Conservation (phyloP, 2,113 vertebrate genomes). For the Oxyura jamaicensis region DNA sequence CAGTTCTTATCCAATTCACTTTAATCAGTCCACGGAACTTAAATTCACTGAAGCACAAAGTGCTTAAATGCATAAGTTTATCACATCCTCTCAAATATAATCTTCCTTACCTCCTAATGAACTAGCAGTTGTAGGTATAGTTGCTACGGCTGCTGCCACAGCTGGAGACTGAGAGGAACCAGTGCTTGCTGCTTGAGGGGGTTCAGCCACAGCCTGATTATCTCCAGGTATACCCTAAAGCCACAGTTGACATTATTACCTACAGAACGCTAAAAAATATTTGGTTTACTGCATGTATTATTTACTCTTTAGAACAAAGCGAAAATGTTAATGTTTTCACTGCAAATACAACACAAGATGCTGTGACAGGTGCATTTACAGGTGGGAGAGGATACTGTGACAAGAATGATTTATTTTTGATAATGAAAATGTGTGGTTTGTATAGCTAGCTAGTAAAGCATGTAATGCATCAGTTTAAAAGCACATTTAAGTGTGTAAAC, state of each 20-base stretch:
- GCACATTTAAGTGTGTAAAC: not conserved
- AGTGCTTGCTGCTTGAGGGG: constrained; percentile 74
- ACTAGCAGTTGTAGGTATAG: constrained; percentile 64
- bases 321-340: not conserved
- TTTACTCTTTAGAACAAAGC: not conserved
- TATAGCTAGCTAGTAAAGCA: not conserved
- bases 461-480: not conserved
- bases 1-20: not conserved
- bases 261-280: not conserved
- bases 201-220: constrained; percentile 78
- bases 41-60: not conserved
- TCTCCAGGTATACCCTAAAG: constrained; percentile 90
- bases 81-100: not conserved
- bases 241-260: constrained; percentile 32
- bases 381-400: not conserved
- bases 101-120: constrained; percentile 78
- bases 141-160: constrained; percentile 75
- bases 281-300: not conserved
- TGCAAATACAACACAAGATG: not conserved
- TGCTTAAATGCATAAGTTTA: not conserved
- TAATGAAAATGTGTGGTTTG: not conserved
- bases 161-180: constrained; percentile 79
- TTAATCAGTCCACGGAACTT: not conserved
- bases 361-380: not conserved
- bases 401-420: not conserved